phyloP scores from a whole-genome alignment of 2,113 vertebrate genomes.

The Gavia stellata region DNA sequence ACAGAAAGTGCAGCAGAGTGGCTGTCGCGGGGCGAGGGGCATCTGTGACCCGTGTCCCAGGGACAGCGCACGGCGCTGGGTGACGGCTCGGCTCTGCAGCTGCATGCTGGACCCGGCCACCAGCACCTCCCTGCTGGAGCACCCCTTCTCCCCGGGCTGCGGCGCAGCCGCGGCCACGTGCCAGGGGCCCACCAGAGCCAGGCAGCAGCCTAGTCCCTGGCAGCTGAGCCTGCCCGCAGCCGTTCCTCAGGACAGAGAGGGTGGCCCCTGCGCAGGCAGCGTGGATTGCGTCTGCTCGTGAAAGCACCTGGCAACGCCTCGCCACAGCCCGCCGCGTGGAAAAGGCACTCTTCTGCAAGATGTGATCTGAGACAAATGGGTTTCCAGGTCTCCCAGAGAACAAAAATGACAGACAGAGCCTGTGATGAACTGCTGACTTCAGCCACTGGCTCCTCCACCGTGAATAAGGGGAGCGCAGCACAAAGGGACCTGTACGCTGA shows the following conservation, averaged over 20 bases:
- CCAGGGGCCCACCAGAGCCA: no score
- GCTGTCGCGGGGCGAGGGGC: no score
- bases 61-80: no score
- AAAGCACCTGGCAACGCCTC: not conserved
- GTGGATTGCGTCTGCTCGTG: rapidly evolving
- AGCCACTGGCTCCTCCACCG: not conserved
- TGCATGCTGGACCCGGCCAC: rapidly evolving
- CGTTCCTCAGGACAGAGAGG: not conserved
- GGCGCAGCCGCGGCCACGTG: not conserved
- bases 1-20: not conserved
- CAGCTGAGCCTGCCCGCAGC: not conserved
- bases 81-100: not conserved
- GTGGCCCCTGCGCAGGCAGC: not conserved
- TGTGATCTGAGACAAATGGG: not conserved
- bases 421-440: not conserved
- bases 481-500: not conserved
- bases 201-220: not conserved
- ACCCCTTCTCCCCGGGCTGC: rapidly evolving
- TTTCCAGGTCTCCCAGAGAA: not conserved
- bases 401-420: not conserved
- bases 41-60: rapidly evolving
- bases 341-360: not conserved
- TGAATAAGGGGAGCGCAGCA: not conserved
- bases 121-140: not conserved
- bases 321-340: no score